Evolutionary conservation across 2,888 invertebrate species (phyloP).

Genomic region (Amblyteles armatorius): DNA sequence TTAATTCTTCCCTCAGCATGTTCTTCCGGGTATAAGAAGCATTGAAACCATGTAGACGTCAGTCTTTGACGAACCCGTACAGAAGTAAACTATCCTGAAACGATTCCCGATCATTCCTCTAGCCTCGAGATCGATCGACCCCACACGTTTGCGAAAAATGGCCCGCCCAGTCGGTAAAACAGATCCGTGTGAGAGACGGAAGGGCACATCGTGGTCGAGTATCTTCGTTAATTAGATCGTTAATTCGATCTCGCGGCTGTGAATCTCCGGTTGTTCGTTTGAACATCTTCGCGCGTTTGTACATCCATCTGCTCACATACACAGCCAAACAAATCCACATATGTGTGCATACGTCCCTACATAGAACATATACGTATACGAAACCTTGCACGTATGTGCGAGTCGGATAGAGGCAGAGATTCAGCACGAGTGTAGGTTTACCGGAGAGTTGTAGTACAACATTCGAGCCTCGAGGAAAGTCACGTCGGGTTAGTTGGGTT

Average conservation of each 20-base stretch:
- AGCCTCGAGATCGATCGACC: neutral
- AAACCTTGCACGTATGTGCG: constrained; percentile 21
- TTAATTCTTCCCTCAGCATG: neutral
- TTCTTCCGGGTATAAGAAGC: neutral
- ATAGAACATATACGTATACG: neutral
- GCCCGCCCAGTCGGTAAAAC: neutral
- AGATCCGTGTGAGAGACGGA: neutral
- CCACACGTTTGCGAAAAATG: neutral
- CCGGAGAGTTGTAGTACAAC: constrained; percentile 63
- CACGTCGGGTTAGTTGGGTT: constrained; percentile 66
- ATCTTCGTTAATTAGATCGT: too few relatives aligned
- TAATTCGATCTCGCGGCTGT: constrained; percentile 65
- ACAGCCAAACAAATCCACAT: neutral
- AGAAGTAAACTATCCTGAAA: neutral
- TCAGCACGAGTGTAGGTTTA: constrained; percentile 51
- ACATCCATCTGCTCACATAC: neutral
- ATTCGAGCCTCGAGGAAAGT: constrained; percentile 58
- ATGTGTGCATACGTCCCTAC: too few relatives aligned
- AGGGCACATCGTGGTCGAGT: neutral
- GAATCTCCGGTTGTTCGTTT: constrained; percentile 10
- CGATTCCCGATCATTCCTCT: neutral
- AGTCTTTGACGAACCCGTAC: constrained; percentile 12
- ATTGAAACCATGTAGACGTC: neutral
- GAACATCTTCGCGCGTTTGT: constrained; percentile 2
- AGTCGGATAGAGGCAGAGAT: constrained; percentile 60